Conservation (phyloP, 2,113 vertebrate species). For the Peucedramus taeniatus region DNA sequence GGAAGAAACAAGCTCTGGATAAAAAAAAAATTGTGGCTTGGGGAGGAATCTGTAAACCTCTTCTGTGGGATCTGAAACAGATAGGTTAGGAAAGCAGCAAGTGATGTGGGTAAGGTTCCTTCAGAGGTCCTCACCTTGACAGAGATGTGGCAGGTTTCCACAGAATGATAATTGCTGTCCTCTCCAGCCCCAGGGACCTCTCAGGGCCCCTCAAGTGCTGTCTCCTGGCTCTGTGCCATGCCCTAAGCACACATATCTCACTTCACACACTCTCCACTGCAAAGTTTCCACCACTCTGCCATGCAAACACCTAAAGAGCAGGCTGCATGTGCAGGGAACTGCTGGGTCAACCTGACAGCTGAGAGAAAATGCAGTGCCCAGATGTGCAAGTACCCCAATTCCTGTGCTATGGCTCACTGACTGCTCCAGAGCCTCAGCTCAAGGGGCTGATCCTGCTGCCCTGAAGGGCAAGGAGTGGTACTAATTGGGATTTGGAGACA, state of each 20-base stretch:
- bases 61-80: background rate
- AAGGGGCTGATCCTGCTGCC: background rate
- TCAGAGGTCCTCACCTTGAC: background rate
- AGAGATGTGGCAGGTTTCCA: background rate
- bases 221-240: background rate
- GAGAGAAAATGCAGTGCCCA: background rate
- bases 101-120: background rate
- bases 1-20: background rate
- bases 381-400: background rate
- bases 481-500: background rate
- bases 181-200: background rate
- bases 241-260: background rate
- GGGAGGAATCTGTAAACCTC: background rate
- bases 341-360: fast-evolving
- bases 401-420: background rate
- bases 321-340: background rate
- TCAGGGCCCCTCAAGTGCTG: background rate
- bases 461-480: background rate
- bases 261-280: background rate
- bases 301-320: background rate
- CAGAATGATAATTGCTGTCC: background rate
- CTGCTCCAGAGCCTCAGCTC: background rate
- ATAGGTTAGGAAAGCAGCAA: background rate
- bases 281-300: background rate
- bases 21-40: background rate